Base-by-base conservation (phyloP, 1,140 invertebrate species). In the Drosophila obscura region DNA sequence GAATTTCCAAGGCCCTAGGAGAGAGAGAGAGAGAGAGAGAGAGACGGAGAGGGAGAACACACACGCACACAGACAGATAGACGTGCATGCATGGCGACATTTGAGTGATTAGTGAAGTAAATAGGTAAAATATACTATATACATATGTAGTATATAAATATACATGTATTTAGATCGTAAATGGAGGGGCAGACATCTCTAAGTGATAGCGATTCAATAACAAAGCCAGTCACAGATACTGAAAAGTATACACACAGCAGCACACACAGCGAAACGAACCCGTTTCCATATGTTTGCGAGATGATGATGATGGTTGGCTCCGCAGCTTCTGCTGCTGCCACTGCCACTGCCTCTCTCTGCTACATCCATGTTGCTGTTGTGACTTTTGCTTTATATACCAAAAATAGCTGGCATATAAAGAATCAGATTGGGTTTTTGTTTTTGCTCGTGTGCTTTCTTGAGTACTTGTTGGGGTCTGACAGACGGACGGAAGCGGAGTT, bases 241-340 rank as follows among this genome's bases (percentile, higher is more conserved):
- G 59, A 51, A 82, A 41, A 81, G 51, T 50, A 81, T 46, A 69
- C 13, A 52, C 52, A 52, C n/a, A 62, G 8, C 48, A 77, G 19
- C 35, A 48, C 35, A 51, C 39, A 50, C 56, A 50, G 15, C 50
- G 28, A 58, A 46, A 50, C 52, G 79, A 85, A 87, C 82, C 79
- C 82, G 82, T 85, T 85, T 85, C 82, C 82, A 85, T 85, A 87
- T 85, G 82, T 87, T 85, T 67, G 83, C 35, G 26, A 45, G 63
- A 57, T 69, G 64, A 52, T 58, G 31, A 35, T 35, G 28, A 35
- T 11, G 51, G 50, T 45, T 66, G 19, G 61, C 39, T 53, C 48
- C 60, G 63, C 31, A 35, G 46, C n/a, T 11, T 39, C 16, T 50
- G 4, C 31, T 35, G 43, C 57, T 60, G 49, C 50, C 22, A 11